Conservation (phyloP, 2,888 invertebrate genomes). For the Acronicta alni region DNA sequence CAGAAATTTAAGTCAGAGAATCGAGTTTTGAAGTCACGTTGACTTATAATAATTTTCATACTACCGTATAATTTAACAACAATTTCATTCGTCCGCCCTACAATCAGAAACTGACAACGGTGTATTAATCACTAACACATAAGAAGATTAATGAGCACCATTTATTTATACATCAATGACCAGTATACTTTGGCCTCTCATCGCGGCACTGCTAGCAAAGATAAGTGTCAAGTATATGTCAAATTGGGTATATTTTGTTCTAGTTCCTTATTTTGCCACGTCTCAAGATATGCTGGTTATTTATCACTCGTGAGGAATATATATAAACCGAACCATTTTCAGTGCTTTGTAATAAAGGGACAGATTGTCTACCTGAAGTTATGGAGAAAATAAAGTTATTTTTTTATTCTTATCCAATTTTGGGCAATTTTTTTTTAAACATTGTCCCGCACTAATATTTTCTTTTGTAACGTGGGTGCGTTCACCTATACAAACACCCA, state of each 20-base stretch:
- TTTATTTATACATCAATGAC: conserved; percentile 25
- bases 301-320: not conserved
- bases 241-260: not conserved
- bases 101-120: conserved; percentile 31
- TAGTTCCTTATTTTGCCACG: not conserved
- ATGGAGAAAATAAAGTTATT: too few species aligned
- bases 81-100: conserved; percentile 32
- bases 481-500: too few species aligned
- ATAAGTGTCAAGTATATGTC: not conserved
- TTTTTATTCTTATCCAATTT: too few species aligned
- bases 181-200: conserved; percentile 12
- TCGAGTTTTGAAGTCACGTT: not conserved
- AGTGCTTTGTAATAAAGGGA: too few species aligned
- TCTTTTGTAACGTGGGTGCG: too few species aligned
- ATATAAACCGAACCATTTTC: not conserved
- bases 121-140: conserved; percentile 47
- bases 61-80: conserved; percentile 27
- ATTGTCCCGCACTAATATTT: too few species aligned
- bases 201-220: not conserved
- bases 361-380: too few species aligned
- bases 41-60: conserved; percentile 25
- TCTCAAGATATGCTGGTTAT: not conserved
- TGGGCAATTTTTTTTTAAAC: too few species aligned
- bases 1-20: too few species aligned
- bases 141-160: conserved; percentile 43